Base-by-base conservation (phyloP, 30 jellyfish, hydroid and myxozoan genomes). In the Aurelia sp. region DNA sequence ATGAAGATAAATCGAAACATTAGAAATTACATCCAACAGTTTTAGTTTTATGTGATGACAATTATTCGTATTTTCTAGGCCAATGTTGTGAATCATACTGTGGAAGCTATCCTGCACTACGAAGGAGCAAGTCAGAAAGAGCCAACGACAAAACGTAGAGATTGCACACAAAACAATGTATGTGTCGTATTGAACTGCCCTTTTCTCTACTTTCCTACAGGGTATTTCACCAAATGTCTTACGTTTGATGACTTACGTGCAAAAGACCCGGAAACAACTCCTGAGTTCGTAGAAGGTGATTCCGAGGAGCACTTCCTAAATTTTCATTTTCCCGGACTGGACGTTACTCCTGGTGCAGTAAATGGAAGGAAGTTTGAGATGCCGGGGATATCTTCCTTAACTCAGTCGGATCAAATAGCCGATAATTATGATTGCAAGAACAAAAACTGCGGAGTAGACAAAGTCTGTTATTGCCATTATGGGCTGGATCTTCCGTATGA, bases 121-220 rank as follows among this genome's bases (percentile, higher is more conserved):
- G 86, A 90, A 41, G 97, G 93, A 61, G 98, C 98, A 12, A 63
- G 76, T 13, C 44, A 24, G 24, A 78, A 60, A 17, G 92, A 82
- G 27, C 97, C 97, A 12, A 87, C 90, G 13, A 48, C 98, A 8
- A 59, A 55, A 41, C 79, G 95, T 47, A 40, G 30, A 13, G 72
- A 55, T 20, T 93, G 98, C 90, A 82, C 93, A n/a, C 69, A 58
- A 19, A 80, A 61, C 33, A 53, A 81, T 21, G 17, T 51, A 1
- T 93, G 98, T 61, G 48, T 79, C 16, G 98, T 93, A 17, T 35
- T 93, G 41, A 93, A 93, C 81, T 93, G 98, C 66, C 98, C 98
- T 19, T 93, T 88, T 53, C 83, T 66, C 13, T 88, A 63, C 72
- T 93, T 80, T 78, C 98, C 98, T 5, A 78, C 81, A 6, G 89